Evolutionary conservation across 2,113 vertebrate species (phyloP).

Genomic region (Phodopus roborovskii): DNA sequence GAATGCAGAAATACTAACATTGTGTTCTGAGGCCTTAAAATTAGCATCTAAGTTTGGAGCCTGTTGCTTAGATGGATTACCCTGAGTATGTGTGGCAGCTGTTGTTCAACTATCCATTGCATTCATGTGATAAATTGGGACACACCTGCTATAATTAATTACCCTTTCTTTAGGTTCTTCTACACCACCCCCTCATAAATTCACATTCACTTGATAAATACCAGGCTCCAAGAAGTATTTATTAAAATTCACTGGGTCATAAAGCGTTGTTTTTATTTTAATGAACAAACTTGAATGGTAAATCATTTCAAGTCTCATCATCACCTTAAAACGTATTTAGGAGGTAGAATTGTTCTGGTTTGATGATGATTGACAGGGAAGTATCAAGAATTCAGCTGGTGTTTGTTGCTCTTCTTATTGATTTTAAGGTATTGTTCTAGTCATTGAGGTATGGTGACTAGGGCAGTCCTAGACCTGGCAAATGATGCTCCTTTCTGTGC

Average conservation of each 20-base stretch:
- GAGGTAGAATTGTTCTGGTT: slow-evolving; percentile 27
- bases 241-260: slow-evolving; percentile 44
- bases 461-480: not conserved
- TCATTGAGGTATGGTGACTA: not conserved
- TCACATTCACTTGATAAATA: not conserved
- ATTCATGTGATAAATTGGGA: not conserved
- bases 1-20: not conserved
- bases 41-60: not conserved
- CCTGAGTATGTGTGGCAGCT: not conserved
- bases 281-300: slow-evolving; percentile 28
- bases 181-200: not conserved
- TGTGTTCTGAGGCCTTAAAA: slow-evolving; percentile 8
- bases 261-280: slow-evolving; percentile 53
- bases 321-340: slow-evolving; percentile 55
- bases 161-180: not conserved
- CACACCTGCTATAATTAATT: not conserved
- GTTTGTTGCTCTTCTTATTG: not conserved
- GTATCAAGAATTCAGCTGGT: slow-evolving; percentile 14
- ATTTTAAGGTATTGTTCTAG: not conserved
- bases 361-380: not conserved
- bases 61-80: not conserved
- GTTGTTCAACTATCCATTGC: not conserved
- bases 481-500: not conserved
- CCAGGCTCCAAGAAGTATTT: not conserved
- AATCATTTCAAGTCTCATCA: slow-evolving; percentile 56